These are phyloP conservation scores for Holothuria scabra DNA, from an alignment of 53 echinoderm and acorn worm genomes.

Conservation along the genomic window DNA sequence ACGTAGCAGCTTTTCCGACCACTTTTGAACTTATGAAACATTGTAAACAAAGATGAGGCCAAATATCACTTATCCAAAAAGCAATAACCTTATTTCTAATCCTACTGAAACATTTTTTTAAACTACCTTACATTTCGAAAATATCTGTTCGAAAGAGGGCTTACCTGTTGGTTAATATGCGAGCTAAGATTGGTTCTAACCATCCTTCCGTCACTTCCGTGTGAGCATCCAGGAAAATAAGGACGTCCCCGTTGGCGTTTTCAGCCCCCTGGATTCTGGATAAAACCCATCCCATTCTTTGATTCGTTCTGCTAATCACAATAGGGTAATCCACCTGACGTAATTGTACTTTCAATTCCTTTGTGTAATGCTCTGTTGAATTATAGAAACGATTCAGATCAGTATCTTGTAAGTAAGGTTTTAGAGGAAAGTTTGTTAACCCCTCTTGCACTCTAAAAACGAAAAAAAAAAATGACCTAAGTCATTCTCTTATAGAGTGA, in stretches of 20 bases:
- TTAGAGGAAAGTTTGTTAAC: no score
- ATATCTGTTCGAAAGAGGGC: not conserved
- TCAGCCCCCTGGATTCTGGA: conserved; percentile 40
- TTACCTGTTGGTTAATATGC: not conserved
- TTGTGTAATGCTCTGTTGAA: conserved; percentile 21
- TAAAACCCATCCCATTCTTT: conserved; percentile 24
- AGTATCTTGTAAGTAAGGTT: no score
- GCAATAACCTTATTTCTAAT: no score
- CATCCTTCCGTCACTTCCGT: conserved; percentile 41
- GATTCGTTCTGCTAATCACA: conserved; percentile 21
- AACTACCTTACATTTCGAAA: not conserved
- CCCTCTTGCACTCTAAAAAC: no score
- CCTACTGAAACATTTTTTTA: no score
- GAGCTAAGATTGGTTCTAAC: conserved; percentile 13
- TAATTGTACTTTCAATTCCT: conserved; percentile 28
- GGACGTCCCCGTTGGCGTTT: conserved; percentile 23
- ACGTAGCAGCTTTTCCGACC: no score
- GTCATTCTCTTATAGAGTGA: no score
- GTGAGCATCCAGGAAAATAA: conserved; percentile 39
- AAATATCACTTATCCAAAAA: no score
- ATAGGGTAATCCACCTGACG: conserved; percentile 18
- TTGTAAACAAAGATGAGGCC: no score
- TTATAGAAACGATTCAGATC: no score
- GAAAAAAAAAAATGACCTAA: no score
- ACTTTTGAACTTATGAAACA: no score